A percentile compares a stretch with the other conserved stretches of the same genome.
These are phyloP conservation scores for Hydrochoerus hydrochaeris DNA, from an alignment of 2,113 vertebrate species.

Conservation along the genomic window DNA sequence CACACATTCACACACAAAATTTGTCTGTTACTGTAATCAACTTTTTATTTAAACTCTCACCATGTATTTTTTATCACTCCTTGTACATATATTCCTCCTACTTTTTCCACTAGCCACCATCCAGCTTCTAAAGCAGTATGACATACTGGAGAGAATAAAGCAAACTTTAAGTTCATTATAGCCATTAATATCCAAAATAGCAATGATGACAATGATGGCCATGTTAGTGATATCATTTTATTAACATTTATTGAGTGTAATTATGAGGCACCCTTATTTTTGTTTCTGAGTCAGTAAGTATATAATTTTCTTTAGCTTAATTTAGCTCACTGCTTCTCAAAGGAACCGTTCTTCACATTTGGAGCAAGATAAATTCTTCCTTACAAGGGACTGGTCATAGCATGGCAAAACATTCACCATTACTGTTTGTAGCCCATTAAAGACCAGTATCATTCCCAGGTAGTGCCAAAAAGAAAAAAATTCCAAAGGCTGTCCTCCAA, in stretches of 20 bases:
- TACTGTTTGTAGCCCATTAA: not conserved
- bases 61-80: not conserved
- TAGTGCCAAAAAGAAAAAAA: not conserved
- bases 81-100: not conserved
- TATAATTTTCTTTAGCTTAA: conserved; percentile 40
- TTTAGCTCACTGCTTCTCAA: conserved; percentile 42
- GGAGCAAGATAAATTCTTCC: not conserved
- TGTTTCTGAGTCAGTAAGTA: conserved; percentile 3
- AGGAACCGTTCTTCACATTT: not conserved
- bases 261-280: not conserved
- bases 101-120: not conserved
- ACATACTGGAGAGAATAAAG: not conserved
- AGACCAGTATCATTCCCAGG: not conserved
- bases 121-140: not conserved
- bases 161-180: not conserved
- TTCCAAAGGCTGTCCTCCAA: not conserved
- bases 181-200: conserved; percentile 11
- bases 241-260: conserved; percentile 9
- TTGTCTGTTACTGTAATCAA: not conserved
- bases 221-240: not conserved
- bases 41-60: not conserved
- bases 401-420: not conserved
- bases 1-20: not conserved
- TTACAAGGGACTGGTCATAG: not conserved
- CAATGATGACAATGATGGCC: not conserved